A percentile compares a stretch with the other conserved stretches of the same genome.
Conservation (phyloP, 2,113 vertebrate species). For the Lichenostomus cassidix region DNA sequence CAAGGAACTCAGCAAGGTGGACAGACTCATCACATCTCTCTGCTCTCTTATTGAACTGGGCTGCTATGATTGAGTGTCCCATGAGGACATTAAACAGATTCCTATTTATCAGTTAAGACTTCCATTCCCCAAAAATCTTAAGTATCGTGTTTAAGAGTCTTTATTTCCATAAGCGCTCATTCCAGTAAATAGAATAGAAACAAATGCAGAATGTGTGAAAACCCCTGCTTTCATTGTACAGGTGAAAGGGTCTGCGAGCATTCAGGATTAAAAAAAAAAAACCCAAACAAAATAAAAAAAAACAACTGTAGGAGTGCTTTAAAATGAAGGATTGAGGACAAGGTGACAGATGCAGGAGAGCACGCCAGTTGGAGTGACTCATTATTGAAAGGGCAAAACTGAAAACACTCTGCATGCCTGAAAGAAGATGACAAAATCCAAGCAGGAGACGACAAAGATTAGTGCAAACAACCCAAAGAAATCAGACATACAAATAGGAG, state of each 20-base stretch:
- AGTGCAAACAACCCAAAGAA: not conserved
- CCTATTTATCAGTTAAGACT: not conserved
- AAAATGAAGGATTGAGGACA: not conserved
- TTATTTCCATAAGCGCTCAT: not conserved
- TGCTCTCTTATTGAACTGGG: not conserved
- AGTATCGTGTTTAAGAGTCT: not conserved
- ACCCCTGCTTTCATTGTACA: not conserved
- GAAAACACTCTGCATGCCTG: not conserved
- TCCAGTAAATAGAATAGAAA: not conserved
- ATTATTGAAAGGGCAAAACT: not conserved
- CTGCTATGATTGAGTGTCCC: not conserved
- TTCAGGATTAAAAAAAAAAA: not conserved
- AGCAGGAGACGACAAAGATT: not conserved
- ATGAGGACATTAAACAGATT: not conserved
- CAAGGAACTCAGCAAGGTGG: rapidly evolving
- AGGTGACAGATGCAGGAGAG: constrained; percentile 7
- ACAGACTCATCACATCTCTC: not conserved
- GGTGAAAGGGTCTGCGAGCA: not conserved
- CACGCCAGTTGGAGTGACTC: not conserved
- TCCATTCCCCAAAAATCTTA: not conserved
- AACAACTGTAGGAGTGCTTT: not conserved
- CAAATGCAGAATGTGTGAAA: not conserved
- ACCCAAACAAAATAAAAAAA: too few relatives aligned
- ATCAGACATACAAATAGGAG: not conserved
- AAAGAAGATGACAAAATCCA: not conserved